These are phyloP conservation scores for Vandiemenella viatica DNA, from an alignment of 2,888 invertebrate species.

Conservation along the genomic window DNA sequence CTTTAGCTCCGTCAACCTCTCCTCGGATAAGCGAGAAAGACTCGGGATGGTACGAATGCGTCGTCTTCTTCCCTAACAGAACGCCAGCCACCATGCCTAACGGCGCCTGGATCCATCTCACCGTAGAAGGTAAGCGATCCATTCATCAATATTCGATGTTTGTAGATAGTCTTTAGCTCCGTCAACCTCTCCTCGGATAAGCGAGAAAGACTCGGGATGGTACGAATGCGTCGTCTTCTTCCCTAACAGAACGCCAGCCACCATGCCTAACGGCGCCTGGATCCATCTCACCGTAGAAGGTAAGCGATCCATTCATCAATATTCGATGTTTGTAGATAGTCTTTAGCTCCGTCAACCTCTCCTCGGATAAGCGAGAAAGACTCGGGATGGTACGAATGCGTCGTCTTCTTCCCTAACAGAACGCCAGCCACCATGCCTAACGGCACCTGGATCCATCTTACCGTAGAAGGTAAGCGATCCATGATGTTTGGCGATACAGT, in stretches of 20 bases:
- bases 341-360: conserved; percentile 73
- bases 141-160: no score
- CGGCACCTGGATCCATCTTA: conserved; percentile 77
- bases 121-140: conserved; percentile 79
- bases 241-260: conserved; percentile 73
- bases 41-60: conserved; percentile 82
- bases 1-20: conserved; percentile 72
- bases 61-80: conserved; percentile 76
- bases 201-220: conserved; percentile 80
- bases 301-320: no score
- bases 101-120: conserved; percentile 78
- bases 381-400: conserved; percentile 84
- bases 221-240: conserved; percentile 81
- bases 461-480: conserved; percentile 66
- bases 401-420: conserved; percentile 73
- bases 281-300: conserved; percentile 78
- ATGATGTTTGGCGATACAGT: no score
- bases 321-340: no score
- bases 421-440: conserved; percentile 69
- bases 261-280: conserved; percentile 78
- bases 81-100: conserved; percentile 72
- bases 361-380: conserved; percentile 75
- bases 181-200: conserved; percentile 77
- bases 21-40: conserved; percentile 78
- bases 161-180: no score